Evolutionary conservation across 1,140 invertebrate species (phyloP).

Genomic region (Araneus ventricosus): DNA sequence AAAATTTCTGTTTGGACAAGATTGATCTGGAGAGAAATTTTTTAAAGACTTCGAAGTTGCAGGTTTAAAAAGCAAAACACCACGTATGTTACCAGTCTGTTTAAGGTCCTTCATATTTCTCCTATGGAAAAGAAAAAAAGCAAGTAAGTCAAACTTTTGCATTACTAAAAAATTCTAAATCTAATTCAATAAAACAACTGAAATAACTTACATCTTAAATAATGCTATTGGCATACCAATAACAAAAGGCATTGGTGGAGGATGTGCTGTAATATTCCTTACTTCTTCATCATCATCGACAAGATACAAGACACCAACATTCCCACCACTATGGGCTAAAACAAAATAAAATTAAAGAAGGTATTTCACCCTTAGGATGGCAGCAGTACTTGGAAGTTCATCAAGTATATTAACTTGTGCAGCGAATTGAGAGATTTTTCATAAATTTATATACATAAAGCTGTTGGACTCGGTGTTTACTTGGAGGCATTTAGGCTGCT

Average conservation of each 20-base stretch:
- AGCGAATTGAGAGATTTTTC: too few species aligned
- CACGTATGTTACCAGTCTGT: constrained; percentile 78
- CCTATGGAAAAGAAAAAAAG: constrained; percentile 80
- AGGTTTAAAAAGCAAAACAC: constrained; percentile 82
- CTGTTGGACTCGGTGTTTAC: too few species aligned
- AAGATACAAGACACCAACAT: constrained; percentile 91
- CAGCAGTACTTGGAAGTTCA: background rate
- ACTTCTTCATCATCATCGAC: constrained; percentile 85
- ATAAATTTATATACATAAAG: too few species aligned
- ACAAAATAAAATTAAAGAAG: constrained; percentile 59
- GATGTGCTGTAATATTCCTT: constrained; percentile 86
- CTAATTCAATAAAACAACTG: background rate
- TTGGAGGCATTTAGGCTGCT: too few species aligned
- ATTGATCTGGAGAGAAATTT: constrained; percentile 87
- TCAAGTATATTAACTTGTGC: too few species aligned
- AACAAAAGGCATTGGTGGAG: constrained; percentile 81
- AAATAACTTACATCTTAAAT: constrained; percentile 80
- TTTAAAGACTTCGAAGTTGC: constrained; percentile 77
- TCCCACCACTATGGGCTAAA: constrained; percentile 85
- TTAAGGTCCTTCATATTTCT: constrained; percentile 82
- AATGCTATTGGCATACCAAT: constrained; percentile 78
- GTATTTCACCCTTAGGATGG: background rate
- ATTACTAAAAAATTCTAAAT: background rate
- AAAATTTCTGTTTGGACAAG: constrained; percentile 91
- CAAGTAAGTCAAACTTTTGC: too few species aligned